Percentiles rank a stretch among this genome's conserved stretches.
These are phyloP conservation scores for Sweltsa coloradensis DNA, from an alignment of 1,140 invertebrate genomes.

Conservation along the genomic window DNA sequence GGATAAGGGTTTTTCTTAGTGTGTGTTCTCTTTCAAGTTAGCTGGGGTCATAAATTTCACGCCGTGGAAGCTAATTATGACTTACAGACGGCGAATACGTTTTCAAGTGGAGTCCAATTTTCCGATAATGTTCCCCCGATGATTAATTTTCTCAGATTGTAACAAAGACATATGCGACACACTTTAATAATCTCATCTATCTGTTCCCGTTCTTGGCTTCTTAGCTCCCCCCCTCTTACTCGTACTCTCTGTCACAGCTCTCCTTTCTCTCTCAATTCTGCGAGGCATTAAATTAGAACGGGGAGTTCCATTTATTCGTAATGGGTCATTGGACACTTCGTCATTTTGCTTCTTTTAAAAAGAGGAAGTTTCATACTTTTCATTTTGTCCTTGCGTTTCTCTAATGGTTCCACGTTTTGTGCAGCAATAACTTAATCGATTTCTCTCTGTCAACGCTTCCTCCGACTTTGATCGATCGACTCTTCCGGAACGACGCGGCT, in stretches of 20 bases:
- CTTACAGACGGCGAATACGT: slow-evolving; percentile 6
- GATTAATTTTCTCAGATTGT: slow-evolving; percentile 8
- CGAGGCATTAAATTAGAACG: neutral
- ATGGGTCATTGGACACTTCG: slow-evolving; percentile 6
- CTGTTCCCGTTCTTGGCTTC: neutral
- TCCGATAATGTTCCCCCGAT: slow-evolving; percentile 4
- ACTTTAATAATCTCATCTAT: slow-evolving; percentile 8
- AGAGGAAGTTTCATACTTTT: neutral
- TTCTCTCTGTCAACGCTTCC: slow-evolving; percentile 1
- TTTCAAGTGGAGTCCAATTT: too few relatives aligned
- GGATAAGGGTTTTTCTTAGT: too few relatives aligned
- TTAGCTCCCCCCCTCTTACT: neutral
- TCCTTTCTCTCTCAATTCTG: neutral
- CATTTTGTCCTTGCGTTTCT: neutral
- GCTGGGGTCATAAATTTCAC: slow-evolving; percentile 3
- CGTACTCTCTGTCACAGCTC: too few relatives aligned
- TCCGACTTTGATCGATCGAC: slow-evolving; percentile 9
- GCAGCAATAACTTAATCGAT: slow-evolving; percentile 8
- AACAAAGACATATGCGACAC: slow-evolving; percentile 5
- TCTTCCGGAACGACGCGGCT: neutral
- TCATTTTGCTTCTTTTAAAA: slow-evolving; percentile 1
- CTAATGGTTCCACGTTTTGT: neutral
- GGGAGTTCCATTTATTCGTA: slow-evolving; percentile 6
- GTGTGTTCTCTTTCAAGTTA: neutral
- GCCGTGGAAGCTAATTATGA: slow-evolving; percentile 10